phyloP scores from a whole-genome alignment of 1,140 invertebrate genomes.

The Aphidius ervi region DNA sequence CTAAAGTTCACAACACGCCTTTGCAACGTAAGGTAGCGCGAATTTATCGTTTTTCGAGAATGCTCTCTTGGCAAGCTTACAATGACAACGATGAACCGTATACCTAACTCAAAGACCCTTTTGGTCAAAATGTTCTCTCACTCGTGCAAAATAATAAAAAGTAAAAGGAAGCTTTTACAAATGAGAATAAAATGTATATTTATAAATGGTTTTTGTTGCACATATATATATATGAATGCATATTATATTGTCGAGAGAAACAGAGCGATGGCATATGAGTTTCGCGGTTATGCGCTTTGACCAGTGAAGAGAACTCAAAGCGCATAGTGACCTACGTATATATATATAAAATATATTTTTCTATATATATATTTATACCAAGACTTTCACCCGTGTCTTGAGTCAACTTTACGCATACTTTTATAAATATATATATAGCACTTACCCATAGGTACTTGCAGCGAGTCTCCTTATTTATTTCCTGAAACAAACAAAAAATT shows the following conservation, averaged over 20 bases:
- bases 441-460: too few species aligned
- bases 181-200: too few species aligned
- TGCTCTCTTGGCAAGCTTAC: background rate
- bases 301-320: conserved; percentile 15
- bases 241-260: background rate
- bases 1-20: conserved; percentile 1
- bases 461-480: too few species aligned
- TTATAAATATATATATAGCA: background rate
- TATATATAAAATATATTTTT: background rate
- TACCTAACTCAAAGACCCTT: too few species aligned
- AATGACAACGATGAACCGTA: conserved; percentile 7
- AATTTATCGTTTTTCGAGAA: conserved; percentile 20
- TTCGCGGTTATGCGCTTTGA: conserved; percentile 8
- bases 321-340: background rate
- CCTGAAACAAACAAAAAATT: too few species aligned
- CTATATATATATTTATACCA: background rate
- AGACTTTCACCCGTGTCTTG: background rate
- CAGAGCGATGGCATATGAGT: background rate
- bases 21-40: conserved; percentile 17
- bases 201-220: too few species aligned
- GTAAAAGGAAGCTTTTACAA: too few species aligned
- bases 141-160: too few species aligned
- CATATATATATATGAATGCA: too few species aligned
- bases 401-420: background rate
- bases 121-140: too few species aligned